Base-by-base conservation (phyloP, 2,797 vertebrate species). In the Gallirallus australis region DNA sequence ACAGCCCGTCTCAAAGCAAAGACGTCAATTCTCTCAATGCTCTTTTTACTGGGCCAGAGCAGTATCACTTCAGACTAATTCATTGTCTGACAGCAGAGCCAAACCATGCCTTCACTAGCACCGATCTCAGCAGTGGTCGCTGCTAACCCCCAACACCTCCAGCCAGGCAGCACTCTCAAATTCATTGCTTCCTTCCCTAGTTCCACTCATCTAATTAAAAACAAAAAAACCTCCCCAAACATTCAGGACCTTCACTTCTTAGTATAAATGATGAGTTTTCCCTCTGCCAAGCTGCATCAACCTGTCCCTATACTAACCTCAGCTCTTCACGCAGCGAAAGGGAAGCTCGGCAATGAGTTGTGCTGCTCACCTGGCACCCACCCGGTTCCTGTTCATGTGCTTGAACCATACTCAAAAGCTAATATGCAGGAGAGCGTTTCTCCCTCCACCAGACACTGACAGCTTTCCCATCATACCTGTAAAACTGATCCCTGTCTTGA, bases 401-500 rank as follows among this genome's bases (percentile, higher is more conserved):
- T 53, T 65, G 16, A 82, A n/a, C 35, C 50, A 53, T 12, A 47
- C 27, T 56, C 20, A 9, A 24, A 57, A 47, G 40, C 11, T 5
- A 37, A 2, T 24, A 27, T 4, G 2, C 37, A 2, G 10, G 33
- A 27, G 21, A 63, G 2, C 2, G 40, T 35, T 69, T 64, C 37
- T 42, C 35, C 47, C 27, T 60, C 47, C 42, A 35, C 13, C 13
- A 37, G 40, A 24, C 15, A 78, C 27, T 13, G 77, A 77, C 59
- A 71, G 31, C 12, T 72, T n/a, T 81, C 66, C 65, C 59, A 8
- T 53, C 73, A 17, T 96, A 98, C 98, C 98, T 98, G 93, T 98
- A 98, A 90, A 98, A 98, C 75, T 98, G 98, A 97, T 98, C 98
- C 77, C 98, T 97, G 92, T 98, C 98, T 95, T 98, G 98, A 86